phyloP scores from a whole-genome alignment of 2,888 invertebrate genomes.

The Tetragonisca angustula region DNA sequence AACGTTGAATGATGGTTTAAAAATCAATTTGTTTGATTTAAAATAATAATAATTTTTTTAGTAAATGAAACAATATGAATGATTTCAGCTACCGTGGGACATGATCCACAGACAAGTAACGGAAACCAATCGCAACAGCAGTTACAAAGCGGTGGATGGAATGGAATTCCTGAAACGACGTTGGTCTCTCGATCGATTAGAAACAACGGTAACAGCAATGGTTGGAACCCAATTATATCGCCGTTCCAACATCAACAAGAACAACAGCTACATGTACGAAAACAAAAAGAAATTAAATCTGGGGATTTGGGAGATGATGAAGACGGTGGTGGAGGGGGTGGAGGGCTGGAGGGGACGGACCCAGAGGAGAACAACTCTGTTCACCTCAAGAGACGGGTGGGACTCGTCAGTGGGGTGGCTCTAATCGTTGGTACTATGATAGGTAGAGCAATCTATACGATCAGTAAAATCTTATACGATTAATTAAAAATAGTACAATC shows the following conservation, averaged over 20 bases:
- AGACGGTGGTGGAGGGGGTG: conserved; percentile 84
- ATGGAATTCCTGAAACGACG: conserved; percentile 59
- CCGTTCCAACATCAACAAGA: conserved; percentile 51
- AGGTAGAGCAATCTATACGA: conserved; percentile 80
- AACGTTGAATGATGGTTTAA: neutral
- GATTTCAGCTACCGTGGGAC: conserved; percentile 79
- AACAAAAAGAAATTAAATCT: conserved; percentile 68
- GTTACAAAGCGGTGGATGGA: conserved; percentile 58
- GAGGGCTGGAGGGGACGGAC: conserved; percentile 94
- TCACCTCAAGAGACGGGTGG: conserved; percentile 99
- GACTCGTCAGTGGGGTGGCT: conserved; percentile 99
- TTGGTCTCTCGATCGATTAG: conserved; percentile 58
- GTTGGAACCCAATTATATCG: conserved; percentile 54
- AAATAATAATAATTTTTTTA: neutral
- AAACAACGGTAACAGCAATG: conserved; percentile 57
- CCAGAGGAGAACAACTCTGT: conserved; percentile 97
- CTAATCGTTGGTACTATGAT: conserved; percentile 99
- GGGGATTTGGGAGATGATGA: conserved; percentile 81
- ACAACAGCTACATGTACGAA: conserved; percentile 67
- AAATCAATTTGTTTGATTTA: neutral
- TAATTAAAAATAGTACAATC: neutral
- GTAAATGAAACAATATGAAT: neutral
- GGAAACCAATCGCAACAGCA: conserved; percentile 72
- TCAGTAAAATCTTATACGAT: conserved; percentile 3
- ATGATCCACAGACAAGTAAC: conserved; percentile 79